Evolutionary conservation across 1,140 invertebrate genomes (phyloP).

Genomic region (Drosophila orena): DNA sequence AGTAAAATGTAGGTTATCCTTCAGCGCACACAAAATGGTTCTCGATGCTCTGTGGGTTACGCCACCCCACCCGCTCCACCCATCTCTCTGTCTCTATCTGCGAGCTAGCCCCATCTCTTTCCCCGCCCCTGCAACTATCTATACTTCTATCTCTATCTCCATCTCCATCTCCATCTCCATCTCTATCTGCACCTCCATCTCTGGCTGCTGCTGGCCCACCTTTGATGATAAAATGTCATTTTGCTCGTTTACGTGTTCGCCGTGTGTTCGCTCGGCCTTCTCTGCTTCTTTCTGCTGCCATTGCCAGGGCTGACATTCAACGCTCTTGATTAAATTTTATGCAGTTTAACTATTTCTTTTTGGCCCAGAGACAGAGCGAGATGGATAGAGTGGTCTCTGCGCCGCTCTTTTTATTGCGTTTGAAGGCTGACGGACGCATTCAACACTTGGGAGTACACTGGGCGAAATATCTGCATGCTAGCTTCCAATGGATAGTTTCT

Average conservation of each 20-base stretch:
- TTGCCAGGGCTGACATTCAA: constrained; percentile 78
- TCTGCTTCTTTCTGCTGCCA: constrained; percentile 46
- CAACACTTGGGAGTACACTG: constrained; percentile 59
- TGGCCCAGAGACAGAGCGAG: constrained; percentile 3
- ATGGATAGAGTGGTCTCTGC: constrained; percentile 9
- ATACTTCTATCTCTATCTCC: constrained; percentile 20
- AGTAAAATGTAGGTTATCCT: constrained; percentile 82
- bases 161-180: constrained; percentile 12
- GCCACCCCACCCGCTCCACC: not conserved
- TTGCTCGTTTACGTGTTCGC: constrained; percentile 79
- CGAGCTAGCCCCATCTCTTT: constrained; percentile 17
- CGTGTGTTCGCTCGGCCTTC: constrained; percentile 38
- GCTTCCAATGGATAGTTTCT: too few species aligned
- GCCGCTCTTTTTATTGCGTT: constrained; percentile 64
- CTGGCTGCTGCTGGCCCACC: constrained; percentile 59
- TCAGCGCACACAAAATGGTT: constrained; percentile 78
- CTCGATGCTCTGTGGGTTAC: constrained; percentile 51
- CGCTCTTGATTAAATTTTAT: constrained; percentile 83
- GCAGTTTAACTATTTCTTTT: constrained; percentile 79
- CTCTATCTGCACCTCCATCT: too few species aligned
- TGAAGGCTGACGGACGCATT: constrained; percentile 66
- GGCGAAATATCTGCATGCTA: not conserved
- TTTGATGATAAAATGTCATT: constrained; percentile 83
- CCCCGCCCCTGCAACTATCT: not conserved
- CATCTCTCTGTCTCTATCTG: not conserved